These are phyloP conservation scores for Thunnus maccoyii DNA, from an alignment of 2,113 vertebrate species.

Conservation along the genomic window DNA sequence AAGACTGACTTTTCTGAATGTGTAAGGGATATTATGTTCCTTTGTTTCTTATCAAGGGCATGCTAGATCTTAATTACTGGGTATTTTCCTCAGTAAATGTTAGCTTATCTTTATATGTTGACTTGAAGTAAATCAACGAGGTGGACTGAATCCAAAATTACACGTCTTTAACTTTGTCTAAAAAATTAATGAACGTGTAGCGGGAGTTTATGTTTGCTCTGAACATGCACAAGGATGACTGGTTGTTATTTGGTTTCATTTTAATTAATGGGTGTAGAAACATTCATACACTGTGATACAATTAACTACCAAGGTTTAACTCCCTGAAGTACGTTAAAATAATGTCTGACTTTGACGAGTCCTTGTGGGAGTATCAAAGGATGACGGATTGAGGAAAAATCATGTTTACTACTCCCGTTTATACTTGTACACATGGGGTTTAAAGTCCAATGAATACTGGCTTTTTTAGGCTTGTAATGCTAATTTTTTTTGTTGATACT, in stretches of 20 bases:
- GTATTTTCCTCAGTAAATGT: constrained; percentile 13
- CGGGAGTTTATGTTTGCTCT: not conserved
- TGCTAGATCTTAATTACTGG: constrained; percentile 36
- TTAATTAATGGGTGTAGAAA: not conserved
- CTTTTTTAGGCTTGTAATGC: too few relatives aligned
- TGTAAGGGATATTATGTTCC: constrained; percentile 20
- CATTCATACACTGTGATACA: not conserved
- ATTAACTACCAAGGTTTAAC: not conserved
- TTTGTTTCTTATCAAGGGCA: constrained; percentile 55
- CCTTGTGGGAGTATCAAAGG: not conserved
- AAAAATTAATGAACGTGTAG: not conserved
- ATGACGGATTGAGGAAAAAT: not conserved
- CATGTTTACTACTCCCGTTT: too few relatives aligned
- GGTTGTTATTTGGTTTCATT: not conserved
- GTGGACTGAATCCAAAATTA: not conserved
- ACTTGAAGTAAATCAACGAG: not conserved
- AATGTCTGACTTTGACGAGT: not conserved
- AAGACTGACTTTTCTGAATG: constrained; percentile 39
- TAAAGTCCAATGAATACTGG: too few relatives aligned
- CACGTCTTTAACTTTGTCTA: not conserved
- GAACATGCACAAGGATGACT: not conserved
- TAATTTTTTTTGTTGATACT: too few relatives aligned
- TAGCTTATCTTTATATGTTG: constrained; percentile 10
- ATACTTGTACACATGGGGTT: too few relatives aligned
- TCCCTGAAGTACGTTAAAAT: not conserved